Conservation (phyloP, 1,140 invertebrate genomes). For the Oppia nitens region DNA sequence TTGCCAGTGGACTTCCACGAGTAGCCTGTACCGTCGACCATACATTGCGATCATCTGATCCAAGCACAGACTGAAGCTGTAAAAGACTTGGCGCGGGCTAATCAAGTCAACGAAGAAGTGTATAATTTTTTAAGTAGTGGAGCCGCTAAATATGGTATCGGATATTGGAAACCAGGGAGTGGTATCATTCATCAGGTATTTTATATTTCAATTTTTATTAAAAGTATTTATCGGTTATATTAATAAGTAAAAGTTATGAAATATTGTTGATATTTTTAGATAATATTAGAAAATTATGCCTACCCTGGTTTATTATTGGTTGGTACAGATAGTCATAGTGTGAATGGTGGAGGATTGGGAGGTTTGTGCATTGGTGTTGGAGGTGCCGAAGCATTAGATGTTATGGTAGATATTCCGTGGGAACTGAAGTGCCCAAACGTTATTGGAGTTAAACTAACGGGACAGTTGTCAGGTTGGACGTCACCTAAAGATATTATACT, state of each 20-base stretch:
- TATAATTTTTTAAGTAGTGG: slow-evolving; percentile 88
- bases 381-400: slow-evolving; percentile 98
- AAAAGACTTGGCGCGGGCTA: slow-evolving; percentile 80
- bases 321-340: slow-evolving; percentile 94
- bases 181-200: slow-evolving; percentile 89
- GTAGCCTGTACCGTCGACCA: slow-evolving; percentile 93
- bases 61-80: slow-evolving; percentile 81
- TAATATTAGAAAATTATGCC: slow-evolving; percentile 97
- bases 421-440: slow-evolving; percentile 96
- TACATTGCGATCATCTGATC: slow-evolving; percentile 99
- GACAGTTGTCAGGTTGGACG: slow-evolving; percentile 88
- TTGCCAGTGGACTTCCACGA: slow-evolving; percentile 79
- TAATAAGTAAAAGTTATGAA: not conserved
- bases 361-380: slow-evolving; percentile 98
- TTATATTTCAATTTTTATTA: slow-evolving; percentile 10
- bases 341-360: slow-evolving; percentile 91
- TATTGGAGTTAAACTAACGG: slow-evolving; percentile 92
- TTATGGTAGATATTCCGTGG: slow-evolving; percentile 99
- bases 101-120: slow-evolving; percentile 89
- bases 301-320: slow-evolving; percentile 95
- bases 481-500: slow-evolving; percentile 97
- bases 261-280: slow-evolving; percentile 36
- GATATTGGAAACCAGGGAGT: slow-evolving; percentile 99
- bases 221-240: not conserved
- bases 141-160: slow-evolving; percentile 93